Evolutionary conservation across 2,797 vertebrate genomes (phyloP), one percentile per base, ranked within the genome.

Genomic region (Melanotaenia parkinsoni): DNA sequence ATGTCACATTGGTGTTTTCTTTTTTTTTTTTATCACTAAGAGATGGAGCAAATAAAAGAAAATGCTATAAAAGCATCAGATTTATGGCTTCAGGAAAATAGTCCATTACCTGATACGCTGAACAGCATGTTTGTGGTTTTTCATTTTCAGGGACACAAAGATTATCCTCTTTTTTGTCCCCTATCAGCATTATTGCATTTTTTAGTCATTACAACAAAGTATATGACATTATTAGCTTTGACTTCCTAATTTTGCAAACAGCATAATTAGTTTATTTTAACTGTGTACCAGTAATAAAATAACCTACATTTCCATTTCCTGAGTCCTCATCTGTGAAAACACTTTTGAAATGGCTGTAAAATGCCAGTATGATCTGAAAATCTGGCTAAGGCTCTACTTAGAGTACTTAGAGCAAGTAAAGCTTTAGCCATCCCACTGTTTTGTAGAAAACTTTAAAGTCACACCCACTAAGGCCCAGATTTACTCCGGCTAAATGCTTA

Each of bases 31-130:
- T 9, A 54, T 50, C 24, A 40, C 57, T 35, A 28, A 56, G 10
- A 33, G 32, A 70, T 20, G 24, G 32, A 69, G 45, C n/a, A 65
- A 81, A 75, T 54, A 20, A 12, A 66, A 77, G 72, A 66, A 74
- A 83, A 87, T 72, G 22, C 72, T 76, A 76, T 80, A 38, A 80
- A 81, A 80, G 74, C 53, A 38, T 16, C 0, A 0, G 12, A 5
- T 45, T 30, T 53, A 58, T 56, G 26, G 67, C 56, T 28, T 28
- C 28, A 28, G 75, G 64, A 65, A 70, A 70, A 83, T 72, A 63
- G 67, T 14, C 57, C 63, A 67, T 82, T 71, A n/a, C 43, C 18
- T 5, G 16, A 68, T 68, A 61, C 22, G 43, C 70, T 60, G 63
- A 56, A 73, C 77, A 30, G 47, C 47, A 64, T 62, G 67, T 35